Conservation (phyloP, 2,888 invertebrate genomes). For the Leptinotarsa juncta region DNA sequence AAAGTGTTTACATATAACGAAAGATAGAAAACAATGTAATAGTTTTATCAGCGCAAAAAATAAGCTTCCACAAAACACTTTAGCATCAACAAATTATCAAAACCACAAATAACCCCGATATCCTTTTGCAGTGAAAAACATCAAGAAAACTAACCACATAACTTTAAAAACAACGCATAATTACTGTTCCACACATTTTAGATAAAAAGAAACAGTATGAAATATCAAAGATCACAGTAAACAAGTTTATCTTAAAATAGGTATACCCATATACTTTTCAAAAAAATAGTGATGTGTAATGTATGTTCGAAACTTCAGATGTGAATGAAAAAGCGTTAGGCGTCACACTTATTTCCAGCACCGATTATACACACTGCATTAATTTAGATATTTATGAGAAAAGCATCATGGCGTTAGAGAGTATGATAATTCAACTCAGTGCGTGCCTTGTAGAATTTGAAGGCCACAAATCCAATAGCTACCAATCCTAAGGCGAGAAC, state of each 20-base stretch:
- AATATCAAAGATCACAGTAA: not conserved
- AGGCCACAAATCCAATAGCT: slow-evolving; percentile 84
- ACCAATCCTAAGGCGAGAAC: slow-evolving; percentile 82
- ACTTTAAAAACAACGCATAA: not conserved
- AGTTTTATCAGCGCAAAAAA: slow-evolving; percentile 6
- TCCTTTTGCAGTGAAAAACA: not conserved
- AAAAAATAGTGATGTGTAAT: not conserved
- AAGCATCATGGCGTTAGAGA: slow-evolving; percentile 69
- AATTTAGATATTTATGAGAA: slow-evolving; percentile 33
- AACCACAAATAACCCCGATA: not conserved
- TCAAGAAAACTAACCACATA: too few relatives aligned
- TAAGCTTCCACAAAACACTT: slow-evolving; percentile 6
- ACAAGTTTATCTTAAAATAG: not conserved
- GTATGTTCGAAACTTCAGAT: not conserved
- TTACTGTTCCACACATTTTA: not conserved
- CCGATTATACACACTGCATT: not conserved
- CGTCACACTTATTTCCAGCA: slow-evolving; percentile 31
- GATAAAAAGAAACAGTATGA: not conserved
- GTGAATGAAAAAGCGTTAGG: not conserved
- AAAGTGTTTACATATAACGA: not conserved
- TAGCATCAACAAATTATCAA: not conserved
- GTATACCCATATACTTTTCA: not conserved
- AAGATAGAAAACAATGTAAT: not conserved
- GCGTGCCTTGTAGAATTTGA: slow-evolving; percentile 88
- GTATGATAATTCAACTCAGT: slow-evolving; percentile 90